phyloP scores from a whole-genome alignment of 1,140 invertebrate species.

The Diabrotica undecimpunctata region DNA sequence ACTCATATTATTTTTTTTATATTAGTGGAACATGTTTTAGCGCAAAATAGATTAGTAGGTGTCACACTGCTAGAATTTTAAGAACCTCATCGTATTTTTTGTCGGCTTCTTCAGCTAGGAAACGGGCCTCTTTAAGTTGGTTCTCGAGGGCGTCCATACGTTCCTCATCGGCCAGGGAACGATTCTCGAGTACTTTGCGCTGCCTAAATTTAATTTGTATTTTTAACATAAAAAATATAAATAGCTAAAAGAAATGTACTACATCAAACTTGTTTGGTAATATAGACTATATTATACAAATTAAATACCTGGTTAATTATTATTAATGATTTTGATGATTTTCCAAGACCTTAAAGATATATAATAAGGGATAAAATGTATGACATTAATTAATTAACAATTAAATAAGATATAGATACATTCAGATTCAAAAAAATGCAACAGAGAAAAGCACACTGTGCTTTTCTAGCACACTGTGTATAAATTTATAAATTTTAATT shows the following conservation, averaged over 20 bases:
- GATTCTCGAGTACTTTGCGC: constrained; percentile 99
- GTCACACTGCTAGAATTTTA: constrained; percentile 23
- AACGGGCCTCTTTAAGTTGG: constrained; percentile 98
- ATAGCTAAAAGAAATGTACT: not conserved
- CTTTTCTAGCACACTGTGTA: too few species aligned
- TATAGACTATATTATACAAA: too few species aligned
- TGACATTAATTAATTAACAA: too few species aligned
- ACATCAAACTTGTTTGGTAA: too few species aligned
- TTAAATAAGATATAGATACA: too few species aligned
- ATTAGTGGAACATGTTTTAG: constrained; percentile 24
- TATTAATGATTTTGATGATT: too few species aligned
- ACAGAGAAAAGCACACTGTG: too few species aligned
- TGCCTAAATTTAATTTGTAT: constrained; percentile 28
- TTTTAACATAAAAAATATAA: constrained; percentile 4
- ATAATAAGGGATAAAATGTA: too few species aligned
- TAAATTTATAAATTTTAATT: too few species aligned
- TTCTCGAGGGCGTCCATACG: constrained; percentile 98
- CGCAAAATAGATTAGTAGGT: not conserved
- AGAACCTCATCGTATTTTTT: constrained; percentile 99
- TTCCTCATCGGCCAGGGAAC: constrained; percentile 99
- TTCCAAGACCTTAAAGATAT: too few species aligned
- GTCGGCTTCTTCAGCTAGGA: constrained; percentile 99
- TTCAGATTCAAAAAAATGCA: too few species aligned
- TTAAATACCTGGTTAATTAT: too few species aligned
- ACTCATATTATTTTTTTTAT: constrained; percentile 4